Evolutionary conservation across 2,888 invertebrate species (phyloP).

Genomic region (Amphimallon solstitiale): DNA sequence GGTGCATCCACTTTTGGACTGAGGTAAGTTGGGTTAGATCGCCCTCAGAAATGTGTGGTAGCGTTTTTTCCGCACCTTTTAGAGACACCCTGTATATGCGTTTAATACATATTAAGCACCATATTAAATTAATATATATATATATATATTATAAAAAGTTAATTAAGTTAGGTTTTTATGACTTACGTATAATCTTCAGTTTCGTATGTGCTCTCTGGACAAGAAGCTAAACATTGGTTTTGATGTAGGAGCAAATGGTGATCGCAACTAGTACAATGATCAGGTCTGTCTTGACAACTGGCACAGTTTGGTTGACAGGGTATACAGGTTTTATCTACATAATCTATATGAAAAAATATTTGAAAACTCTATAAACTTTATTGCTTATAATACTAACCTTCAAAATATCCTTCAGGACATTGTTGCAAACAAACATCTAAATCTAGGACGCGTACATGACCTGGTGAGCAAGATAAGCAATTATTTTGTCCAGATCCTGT

Average conservation of each 20-base stretch:
- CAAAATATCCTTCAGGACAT: conserved; percentile 91
- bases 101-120: no score
- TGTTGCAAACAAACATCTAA: conserved; percentile 87
- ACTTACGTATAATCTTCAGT: conserved; percentile 83
- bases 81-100: no score
- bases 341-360: conserved; percentile 51
- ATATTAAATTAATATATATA: no score
- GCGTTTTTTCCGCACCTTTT: no score
- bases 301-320: conserved; percentile 89
- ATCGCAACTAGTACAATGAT: conserved; percentile 87
- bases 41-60: no score
- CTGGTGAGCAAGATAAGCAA: conserved; percentile 85
- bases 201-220: conserved; percentile 84
- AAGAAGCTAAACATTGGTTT: conserved; percentile 84
- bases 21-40: no score
- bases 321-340: conserved; percentile 75
- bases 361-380: background rate
- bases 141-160: no score
- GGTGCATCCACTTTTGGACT: no score
- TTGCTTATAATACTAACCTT: conserved; percentile 69
- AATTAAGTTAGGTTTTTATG: background rate
- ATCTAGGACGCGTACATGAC: conserved; percentile 84
- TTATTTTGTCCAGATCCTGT: conserved; percentile 89
- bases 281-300: conserved; percentile 83
- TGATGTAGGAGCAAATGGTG: conserved; percentile 86